A percentile compares a stretch with the other conserved stretches of the same genome.
These are phyloP conservation scores for Epinephelus malabaricus DNA, from an alignment of 2,797 vertebrate genomes.

Conservation along the genomic window DNA sequence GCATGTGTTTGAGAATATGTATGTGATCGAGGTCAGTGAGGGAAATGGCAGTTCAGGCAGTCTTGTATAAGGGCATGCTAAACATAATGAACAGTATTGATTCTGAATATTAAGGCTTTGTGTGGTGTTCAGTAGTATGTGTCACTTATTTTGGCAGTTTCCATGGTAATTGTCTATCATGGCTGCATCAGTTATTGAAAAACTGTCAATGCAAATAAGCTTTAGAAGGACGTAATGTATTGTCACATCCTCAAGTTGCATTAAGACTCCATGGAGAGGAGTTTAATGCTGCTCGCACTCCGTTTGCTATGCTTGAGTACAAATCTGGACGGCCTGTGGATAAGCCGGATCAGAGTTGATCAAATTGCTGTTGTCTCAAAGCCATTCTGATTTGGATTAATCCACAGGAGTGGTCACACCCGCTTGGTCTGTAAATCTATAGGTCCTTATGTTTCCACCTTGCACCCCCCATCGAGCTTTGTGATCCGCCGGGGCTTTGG, in stretches of 20 bases:
- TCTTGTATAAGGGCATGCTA: conserved; percentile 48
- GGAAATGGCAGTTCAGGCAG: conserved; percentile 56
- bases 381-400: conserved; percentile 80
- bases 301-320: conserved; percentile 32
- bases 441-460: conserved; percentile 70
- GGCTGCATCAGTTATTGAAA: conserved; percentile 40
- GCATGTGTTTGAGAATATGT: conserved; percentile 31
- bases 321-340: conserved; percentile 62
- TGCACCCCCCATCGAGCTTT: conserved; percentile 59
- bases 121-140: conserved; percentile 42
- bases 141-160: conserved; percentile 26
- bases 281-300: conserved; percentile 33
- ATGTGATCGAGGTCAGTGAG: conserved; percentile 60
- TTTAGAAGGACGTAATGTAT: conserved; percentile 40
- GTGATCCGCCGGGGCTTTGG: conserved; percentile 74
- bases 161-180: neutral
- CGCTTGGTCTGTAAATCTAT: conserved; percentile 71
- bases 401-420: conserved; percentile 71
- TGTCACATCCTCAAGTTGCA: conserved; percentile 43
- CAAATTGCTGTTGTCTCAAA: conserved; percentile 80
- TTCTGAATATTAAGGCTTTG: conserved; percentile 58
- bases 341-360: conserved; percentile 80
- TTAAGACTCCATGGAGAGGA: conserved; percentile 28
- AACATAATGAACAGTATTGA: conserved; percentile 70
- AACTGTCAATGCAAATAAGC: conserved; percentile 28